Evolutionary conservation across 2,888 invertebrate genomes (phyloP), one percentile per base, ranked within the genome.

Genomic region (Eumerus sabulonum): DNA sequence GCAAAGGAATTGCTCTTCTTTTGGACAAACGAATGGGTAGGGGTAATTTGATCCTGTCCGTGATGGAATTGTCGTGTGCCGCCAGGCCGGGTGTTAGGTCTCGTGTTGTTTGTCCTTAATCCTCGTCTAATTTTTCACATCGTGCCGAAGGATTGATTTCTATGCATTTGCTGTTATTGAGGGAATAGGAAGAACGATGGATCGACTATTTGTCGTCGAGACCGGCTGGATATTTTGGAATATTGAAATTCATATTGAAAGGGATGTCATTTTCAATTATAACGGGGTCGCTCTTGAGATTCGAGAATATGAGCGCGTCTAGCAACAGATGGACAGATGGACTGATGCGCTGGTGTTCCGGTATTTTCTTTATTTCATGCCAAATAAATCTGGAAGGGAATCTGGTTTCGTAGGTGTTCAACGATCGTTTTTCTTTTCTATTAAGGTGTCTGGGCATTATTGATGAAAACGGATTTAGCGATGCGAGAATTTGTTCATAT

Each of bases 21-120:
- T 54, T 45, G 40, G 57, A 27, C 7, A 7, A 27, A 27, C 27
- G 27, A 7, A 27, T 27, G 27, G 7, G 27, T 7, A 7, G 27
- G 27, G 27, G 77, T 77, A 77, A 77, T 77, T 77, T 63, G 77
- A 77, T 77, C 42, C 77, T 57, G 63, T 63, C 63, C 40, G 47
- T 77, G 77, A 73, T 59, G 67, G 63, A 68, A 73, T 67, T 77
- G 77, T 77, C 73, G 77, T 73, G 77, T 77, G 77, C 77, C 77
- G 48, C 77, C 27, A 27, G n/a, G 27, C 27, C 77, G 73, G 77
- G 77, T 77, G 77, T 77, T 73, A 77, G 63, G 73, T 77, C 73
- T 73, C 62, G 59, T 77, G 73, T 77, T 77, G 72, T 72, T 77
- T 73, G 73, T 63, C 57, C 77, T 54, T 73, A 77, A 77, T 77